Evolutionary conservation across 1,140 invertebrate species (phyloP).

Genomic region (Sinella curviseta): DNA sequence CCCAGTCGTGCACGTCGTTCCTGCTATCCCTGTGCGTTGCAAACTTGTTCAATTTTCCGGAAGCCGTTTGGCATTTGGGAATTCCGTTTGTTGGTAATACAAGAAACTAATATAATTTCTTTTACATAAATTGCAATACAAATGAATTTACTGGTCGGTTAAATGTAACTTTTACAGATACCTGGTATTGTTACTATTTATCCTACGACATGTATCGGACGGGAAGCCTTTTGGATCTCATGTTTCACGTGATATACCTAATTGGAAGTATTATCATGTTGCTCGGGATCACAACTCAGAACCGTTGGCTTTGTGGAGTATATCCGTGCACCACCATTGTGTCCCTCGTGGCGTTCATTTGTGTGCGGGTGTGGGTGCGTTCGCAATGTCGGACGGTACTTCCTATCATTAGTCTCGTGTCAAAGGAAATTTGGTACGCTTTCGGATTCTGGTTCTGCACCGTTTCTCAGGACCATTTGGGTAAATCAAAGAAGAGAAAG

Average conservation of each 20-base stretch:
- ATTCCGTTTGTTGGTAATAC: neutral
- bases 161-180: neutral
- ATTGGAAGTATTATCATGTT: neutral
- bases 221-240: neutral
- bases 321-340: neutral
- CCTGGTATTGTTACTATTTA: neutral
- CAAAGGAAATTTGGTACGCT: neutral
- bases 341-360: neutral
- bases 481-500: neutral
- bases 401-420: neutral
- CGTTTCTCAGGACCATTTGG: neutral
- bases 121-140: neutral
- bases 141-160: neutral
- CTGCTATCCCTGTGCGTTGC: neutral
- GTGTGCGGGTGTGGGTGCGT: neutral
- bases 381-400: neutral
- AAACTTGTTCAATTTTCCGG: neutral
- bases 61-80: neutral
- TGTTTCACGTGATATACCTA: neutral
- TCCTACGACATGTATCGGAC: neutral
- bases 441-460: neutral
- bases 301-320: neutral
- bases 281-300: neutral
- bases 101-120: neutral
- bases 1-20: neutral